These are phyloP conservation scores for Clarias pachynema DNA, from an alignment of 2,797 vertebrate species.

Conservation along the genomic window DNA sequence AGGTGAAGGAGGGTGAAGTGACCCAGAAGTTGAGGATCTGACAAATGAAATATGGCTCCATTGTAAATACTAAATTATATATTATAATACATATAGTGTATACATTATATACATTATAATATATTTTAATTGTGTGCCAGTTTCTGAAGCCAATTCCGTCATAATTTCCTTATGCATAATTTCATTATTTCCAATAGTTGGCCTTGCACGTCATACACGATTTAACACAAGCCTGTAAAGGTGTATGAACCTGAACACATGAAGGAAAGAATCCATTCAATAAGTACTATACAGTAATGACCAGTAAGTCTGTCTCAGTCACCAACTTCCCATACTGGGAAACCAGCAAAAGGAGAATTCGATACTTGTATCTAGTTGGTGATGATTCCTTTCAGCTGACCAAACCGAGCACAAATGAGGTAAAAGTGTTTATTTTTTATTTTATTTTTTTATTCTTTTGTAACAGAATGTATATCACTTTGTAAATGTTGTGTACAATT, in stretches of 20 bases:
- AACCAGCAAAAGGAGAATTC: conserved; percentile 66
- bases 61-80: neutral
- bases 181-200: no score
- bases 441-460: neutral
- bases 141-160: neutral
- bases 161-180: neutral
- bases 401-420: conserved; percentile 60
- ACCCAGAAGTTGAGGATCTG: neutral
- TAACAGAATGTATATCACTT: neutral
- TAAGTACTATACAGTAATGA: conserved; percentile 27
- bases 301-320: conserved; percentile 46
- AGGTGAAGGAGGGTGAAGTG: neutral
- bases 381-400: conserved; percentile 69
- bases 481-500: neutral
- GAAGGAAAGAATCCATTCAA: neutral
- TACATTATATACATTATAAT: neutral
- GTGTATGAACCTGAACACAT: neutral
- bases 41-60: neutral
- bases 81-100: no score
- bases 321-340: conserved; percentile 70
- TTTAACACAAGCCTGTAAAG: neutral
- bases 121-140: no score
- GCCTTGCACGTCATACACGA: neutral
- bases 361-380: conserved; percentile 72
- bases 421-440: conserved; percentile 41